Base-by-base conservation (phyloP, 2,797 vertebrate species). In the Scarus forsteni region DNA sequence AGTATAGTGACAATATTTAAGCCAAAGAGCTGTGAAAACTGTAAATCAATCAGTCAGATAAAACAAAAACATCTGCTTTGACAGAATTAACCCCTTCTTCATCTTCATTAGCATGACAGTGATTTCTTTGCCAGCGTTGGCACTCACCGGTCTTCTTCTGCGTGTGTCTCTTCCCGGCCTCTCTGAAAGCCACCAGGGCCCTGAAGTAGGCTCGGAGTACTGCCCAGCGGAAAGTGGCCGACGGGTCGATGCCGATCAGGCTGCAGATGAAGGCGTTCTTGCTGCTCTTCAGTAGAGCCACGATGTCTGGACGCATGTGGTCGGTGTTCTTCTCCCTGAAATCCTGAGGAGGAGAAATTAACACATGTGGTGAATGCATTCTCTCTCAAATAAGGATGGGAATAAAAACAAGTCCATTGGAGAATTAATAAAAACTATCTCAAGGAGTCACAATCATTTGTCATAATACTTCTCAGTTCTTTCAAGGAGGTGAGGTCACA, bases 301-400 rank as follows among this genome's bases (percentile, higher is more conserved):
- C 98, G 3, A 99, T 98, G 89, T 99, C 98, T 0, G 98, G 97
- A 0, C 98, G 95, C 98, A 99, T 98, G 86, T 99, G 98, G 79
- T 99, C 98, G 0, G 98, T 99, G 92, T 99, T 99, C 93, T 99
- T 99, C 93, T 99, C 98, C 57, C 98, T 93, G 87, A 99, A 99
- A 88, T 99, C 98, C 98, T 99, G 80, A 92, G 3, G 52, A 14
- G 18, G 10, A 13, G 7, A 34, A 7, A 34, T 7, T 1, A 48
- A 35, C 14, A 0, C 11, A 6, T 27, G 27, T 27, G 27, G 4
- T 27, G 27, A 27, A 27, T 27, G 2, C 27, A 27, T 27, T 27
- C 27, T 27, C 27, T 27, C 4, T 4, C 27, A 27, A 27, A n/a
- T n/a, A n/a, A n/a, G n/a, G n/a, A n/a, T n/a, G n/a, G n/a, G n/a